Conservation (phyloP, 1,140 invertebrate species). For the Ctenoplectra terminalis region DNA sequence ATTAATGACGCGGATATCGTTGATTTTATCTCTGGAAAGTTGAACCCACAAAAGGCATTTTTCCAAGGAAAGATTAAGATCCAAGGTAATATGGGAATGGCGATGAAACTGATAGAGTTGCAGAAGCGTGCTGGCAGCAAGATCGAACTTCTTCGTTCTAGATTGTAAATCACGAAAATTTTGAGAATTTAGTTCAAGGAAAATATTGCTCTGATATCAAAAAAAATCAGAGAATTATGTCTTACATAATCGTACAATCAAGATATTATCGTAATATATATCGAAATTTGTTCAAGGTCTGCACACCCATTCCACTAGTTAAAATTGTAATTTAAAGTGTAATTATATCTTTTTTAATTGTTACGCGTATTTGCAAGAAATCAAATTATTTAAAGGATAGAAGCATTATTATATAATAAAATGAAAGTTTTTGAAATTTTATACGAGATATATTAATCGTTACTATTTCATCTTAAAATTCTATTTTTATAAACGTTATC, state of each 20-base stretch:
- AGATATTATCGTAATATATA: background rate
- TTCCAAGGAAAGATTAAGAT: constrained; percentile 98
- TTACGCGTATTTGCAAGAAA: background rate
- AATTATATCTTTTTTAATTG: background rate
- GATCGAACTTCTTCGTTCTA: constrained; percentile 89
- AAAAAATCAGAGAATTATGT: background rate
- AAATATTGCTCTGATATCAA: background rate
- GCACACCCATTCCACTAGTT: background rate
- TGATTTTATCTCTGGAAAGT: constrained; percentile 93
- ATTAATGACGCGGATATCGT: constrained; percentile 93
- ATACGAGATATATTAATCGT: constrained; percentile 16
- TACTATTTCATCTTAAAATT: constrained; percentile 21
- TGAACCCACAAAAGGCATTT: constrained; percentile 98
- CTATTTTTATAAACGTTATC: constrained; percentile 34
- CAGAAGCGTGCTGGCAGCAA: constrained; percentile 88
- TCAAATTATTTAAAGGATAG: background rate
- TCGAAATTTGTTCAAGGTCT: background rate
- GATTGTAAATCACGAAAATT: constrained; percentile 84
- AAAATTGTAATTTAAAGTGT: background rate
- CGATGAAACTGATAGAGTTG: constrained; percentile 96
- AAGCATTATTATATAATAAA: background rate
- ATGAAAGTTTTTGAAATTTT: background rate
- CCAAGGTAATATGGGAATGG: constrained; percentile 97
- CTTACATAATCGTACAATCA: background rate
- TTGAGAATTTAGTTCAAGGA: background rate